These are phyloP conservation scores for Anodontia alba DNA, from an alignment of 2,888 invertebrate genomes.

Conservation along the genomic window DNA sequence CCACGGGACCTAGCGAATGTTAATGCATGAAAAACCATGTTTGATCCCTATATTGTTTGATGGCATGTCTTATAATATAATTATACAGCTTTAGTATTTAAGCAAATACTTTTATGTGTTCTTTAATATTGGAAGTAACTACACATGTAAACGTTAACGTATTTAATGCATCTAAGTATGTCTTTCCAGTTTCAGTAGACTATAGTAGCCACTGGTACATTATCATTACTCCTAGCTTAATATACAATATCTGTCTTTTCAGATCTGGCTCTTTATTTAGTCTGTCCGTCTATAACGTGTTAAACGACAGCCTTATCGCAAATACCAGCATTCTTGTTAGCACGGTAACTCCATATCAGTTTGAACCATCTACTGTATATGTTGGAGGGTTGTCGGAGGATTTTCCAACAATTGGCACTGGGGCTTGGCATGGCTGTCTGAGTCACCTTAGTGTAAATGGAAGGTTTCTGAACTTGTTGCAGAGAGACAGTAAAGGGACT, in stretches of 20 bases:
- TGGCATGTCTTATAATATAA: no score
- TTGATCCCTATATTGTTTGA: no score
- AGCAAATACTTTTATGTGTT: no score
- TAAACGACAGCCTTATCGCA: background rate
- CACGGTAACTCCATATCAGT: background rate
- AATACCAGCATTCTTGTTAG: background rate
- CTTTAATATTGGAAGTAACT: no score
- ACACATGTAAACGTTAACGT: no score
- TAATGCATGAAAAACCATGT: no score
- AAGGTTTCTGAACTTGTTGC: background rate
- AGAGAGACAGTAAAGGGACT: constrained; percentile 6
- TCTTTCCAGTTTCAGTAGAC: no score
- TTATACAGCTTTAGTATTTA: no score
- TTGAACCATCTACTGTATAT: background rate
- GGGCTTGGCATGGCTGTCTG: constrained; percentile 23
- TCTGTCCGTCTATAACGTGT: background rate
- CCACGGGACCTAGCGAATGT: no score
- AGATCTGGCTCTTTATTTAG: background rate
- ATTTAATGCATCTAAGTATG: no score
- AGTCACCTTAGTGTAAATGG: constrained; percentile 14
- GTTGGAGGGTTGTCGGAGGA: background rate
- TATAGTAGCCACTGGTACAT: no score
- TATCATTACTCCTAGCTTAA: no score
- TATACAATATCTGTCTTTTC: constrained; percentile 6
- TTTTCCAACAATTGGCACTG: constrained; percentile 10